Percentiles rank a stretch among this genome's conserved stretches.
These are phyloP conservation scores for Danio choprae DNA, from an alignment of 2,797 vertebrate species.

Conservation along the genomic window DNA sequence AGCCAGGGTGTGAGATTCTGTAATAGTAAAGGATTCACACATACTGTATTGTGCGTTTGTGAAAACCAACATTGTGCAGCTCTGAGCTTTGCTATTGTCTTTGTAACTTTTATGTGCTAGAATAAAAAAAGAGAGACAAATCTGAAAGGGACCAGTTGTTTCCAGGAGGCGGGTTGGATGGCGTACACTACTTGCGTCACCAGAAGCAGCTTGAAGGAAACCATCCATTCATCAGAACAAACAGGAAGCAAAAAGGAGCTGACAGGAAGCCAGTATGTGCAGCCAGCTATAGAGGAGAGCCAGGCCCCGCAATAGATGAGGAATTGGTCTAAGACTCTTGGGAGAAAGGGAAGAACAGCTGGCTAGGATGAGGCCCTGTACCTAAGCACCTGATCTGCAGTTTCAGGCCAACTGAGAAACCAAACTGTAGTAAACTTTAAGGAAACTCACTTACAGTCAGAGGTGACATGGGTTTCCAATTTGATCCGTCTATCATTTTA, in stretches of 20 bases:
- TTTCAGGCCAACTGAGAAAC: conserved; percentile 12
- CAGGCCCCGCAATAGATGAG: conserved; percentile 22
- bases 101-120: conserved; percentile 51
- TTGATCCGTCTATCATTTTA: conserved; percentile 57
- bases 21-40: conserved; percentile 63
- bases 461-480: background rate
- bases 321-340: conserved; percentile 13
- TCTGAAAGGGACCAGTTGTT: conserved; percentile 62
- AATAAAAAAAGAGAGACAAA: conserved; percentile 57
- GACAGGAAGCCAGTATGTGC: conserved; percentile 71
- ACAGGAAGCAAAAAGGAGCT: conserved; percentile 76
- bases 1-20: conserved; percentile 64
- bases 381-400: conserved; percentile 32
- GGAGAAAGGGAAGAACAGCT: conserved; percentile 35
- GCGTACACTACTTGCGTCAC: conserved; percentile 67
- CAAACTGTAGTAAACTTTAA: background rate
- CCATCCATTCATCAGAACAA: conserved; percentile 76
- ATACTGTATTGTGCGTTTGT: conserved; percentile 21
- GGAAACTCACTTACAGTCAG: background rate
- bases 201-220: conserved; percentile 70
- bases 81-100: conserved; percentile 78
- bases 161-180: conserved; percentile 38
- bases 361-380: background rate
- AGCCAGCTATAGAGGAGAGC: conserved; percentile 26
- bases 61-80: conserved; percentile 69